phyloP scores from a whole-genome alignment of 2,113 vertebrate species.

The Sinocyclocheilus maitianheensis region DNA sequence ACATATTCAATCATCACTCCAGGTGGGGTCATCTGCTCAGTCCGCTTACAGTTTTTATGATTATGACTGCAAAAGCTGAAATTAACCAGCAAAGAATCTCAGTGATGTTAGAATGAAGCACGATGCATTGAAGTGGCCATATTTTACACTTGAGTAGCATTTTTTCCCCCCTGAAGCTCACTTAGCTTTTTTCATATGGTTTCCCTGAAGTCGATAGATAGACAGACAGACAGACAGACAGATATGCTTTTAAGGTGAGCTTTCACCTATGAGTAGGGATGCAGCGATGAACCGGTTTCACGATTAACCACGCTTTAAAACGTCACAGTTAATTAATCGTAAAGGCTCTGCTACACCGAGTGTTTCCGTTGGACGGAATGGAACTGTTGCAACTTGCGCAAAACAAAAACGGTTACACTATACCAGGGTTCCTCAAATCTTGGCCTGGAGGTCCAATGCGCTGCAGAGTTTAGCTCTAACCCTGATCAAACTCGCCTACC shows the following conservation, averaged over 20 bases:
- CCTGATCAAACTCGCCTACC: too few relatives aligned
- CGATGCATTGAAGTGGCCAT: not conserved
- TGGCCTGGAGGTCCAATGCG: too few relatives aligned
- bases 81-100: not conserved
- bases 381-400: too few relatives aligned
- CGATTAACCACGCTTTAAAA: too few relatives aligned
- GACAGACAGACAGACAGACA: not conserved
- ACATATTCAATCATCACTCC: not conserved
- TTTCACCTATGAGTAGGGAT: not conserved
- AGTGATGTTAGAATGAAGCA: not conserved
- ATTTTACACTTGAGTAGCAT: not conserved
- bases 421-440: too few relatives aligned
- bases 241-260: not conserved
- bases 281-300: too few relatives aligned
- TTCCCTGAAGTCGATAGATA: not conserved
- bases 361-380: too few relatives aligned
- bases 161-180: not conserved
- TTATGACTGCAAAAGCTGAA: constrained; percentile 15
- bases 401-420: too few relatives aligned
- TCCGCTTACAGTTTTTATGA: not conserved
- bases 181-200: too few relatives aligned
- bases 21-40: not conserved
- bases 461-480: too few relatives aligned
- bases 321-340: too few relatives aligned
- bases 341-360: too few relatives aligned